phyloP scores from a whole-genome alignment of 2,113 vertebrate species.

The Salvator merianae region DNA sequence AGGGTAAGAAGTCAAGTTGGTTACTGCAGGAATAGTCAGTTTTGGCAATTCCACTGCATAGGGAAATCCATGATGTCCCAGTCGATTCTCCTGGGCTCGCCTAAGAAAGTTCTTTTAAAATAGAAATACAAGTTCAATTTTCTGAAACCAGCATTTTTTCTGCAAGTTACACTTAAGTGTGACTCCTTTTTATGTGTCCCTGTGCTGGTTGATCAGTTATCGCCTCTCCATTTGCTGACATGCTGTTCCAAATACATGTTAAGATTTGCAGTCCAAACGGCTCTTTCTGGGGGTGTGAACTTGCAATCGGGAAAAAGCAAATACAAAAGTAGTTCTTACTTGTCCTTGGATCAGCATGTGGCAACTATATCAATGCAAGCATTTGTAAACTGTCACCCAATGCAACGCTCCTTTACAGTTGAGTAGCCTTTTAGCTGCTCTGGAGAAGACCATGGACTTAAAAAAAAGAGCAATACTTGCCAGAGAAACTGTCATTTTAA shows the following conservation, averaged over 20 bases:
- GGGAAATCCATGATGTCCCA: slow-evolving; percentile 49
- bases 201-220: background rate
- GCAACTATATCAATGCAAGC: background rate
- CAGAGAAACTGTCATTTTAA: slow-evolving; percentile 1
- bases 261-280: background rate
- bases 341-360: background rate
- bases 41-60: slow-evolving; percentile 73
- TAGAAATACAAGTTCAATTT: slow-evolving; percentile 7
- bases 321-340: background rate
- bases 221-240: background rate
- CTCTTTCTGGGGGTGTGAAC: background rate
- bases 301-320: background rate
- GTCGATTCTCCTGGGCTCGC: slow-evolving; percentile 58
- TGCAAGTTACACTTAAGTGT: background rate
- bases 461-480: background rate
- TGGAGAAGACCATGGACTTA: background rate
- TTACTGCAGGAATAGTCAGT: slow-evolving; percentile 64
- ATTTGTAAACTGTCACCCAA: background rate
- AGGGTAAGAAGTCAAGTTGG: slow-evolving; percentile 66
- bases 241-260: no score
- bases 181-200: background rate
- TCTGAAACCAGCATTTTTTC: background rate
- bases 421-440: background rate
- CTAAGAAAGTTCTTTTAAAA: slow-evolving; percentile 71
- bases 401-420: background rate